phyloP scores from a whole-genome alignment of 1,140 invertebrate species.

The Macrocentrus cingulum region DNA sequence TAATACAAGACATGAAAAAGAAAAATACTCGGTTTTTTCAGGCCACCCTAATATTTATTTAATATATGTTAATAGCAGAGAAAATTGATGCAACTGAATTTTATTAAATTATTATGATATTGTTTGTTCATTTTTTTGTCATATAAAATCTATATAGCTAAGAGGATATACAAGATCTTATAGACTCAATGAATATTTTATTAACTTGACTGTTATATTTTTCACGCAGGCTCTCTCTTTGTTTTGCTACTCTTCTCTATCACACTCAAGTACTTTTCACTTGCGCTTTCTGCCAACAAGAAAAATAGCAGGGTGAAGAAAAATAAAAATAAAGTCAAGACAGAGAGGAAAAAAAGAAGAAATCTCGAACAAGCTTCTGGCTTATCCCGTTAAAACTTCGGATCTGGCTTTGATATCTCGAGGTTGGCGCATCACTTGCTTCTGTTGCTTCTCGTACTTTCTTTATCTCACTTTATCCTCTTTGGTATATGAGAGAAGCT shows the following conservation, averaged over 20 bases:
- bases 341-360: constrained; percentile 9
- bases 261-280: constrained; percentile 15
- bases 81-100: no score
- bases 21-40: no score
- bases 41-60: no score
- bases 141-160: not conserved
- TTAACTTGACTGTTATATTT: no score
- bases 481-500: constrained; percentile 11
- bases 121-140: no score
- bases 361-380: constrained; percentile 18
- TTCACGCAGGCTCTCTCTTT: not conserved
- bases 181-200: constrained; percentile 24
- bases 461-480: constrained; percentile 5
- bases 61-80: no score
- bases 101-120: no score
- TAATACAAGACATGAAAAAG: no score
- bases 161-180: constrained; percentile 7
- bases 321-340: constrained; percentile 6
- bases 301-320: constrained; percentile 11
- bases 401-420: constrained; percentile 26
- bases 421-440: not conserved
- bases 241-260: no score
- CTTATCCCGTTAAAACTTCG: constrained; percentile 31
- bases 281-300: constrained; percentile 12
- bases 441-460: constrained; percentile 17